Percentiles rank a stretch among this genome's conserved stretches.
Conservation (phyloP, 2,888 invertebrate genomes). For the Idaea biselata region DNA sequence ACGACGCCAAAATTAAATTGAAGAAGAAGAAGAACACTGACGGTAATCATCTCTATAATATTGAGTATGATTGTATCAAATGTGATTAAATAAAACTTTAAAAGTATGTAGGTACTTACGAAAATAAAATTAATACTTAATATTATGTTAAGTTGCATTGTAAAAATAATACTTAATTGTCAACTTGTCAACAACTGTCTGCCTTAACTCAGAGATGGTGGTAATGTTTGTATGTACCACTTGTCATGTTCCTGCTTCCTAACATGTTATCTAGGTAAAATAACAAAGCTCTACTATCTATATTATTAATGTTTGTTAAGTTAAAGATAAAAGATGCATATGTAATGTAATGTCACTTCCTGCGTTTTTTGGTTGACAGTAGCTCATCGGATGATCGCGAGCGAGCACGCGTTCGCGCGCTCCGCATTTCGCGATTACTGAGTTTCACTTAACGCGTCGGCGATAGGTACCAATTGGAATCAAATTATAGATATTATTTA, state of each 20-base stretch:
- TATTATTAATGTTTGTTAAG: constrained; percentile 6
- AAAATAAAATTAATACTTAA: no score
- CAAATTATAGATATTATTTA: constrained; percentile 17
- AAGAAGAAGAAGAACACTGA: no score
- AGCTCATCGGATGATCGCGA: constrained; percentile 35
- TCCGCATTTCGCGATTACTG: constrained; percentile 16
- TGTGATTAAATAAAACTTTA: no score
- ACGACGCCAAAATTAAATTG: no score
- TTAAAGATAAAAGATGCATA: constrained; percentile 4
- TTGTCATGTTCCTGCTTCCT: not conserved
- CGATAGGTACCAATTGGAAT: not conserved
- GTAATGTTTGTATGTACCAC: not conserved
- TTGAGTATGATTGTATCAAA: no score
- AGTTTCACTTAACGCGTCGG: constrained; percentile 6
- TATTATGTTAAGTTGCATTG: no score
- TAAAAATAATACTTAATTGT: no score
- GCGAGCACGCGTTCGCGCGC: constrained; percentile 30
- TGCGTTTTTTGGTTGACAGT: constrained; percentile 55
- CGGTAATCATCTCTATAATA: no score
- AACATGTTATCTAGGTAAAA: not conserved
- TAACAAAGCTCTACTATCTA: not conserved
- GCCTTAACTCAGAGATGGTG: no score
- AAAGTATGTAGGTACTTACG: no score
- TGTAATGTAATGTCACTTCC: constrained; percentile 25
- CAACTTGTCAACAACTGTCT: no score